Evolutionary conservation across 2,888 invertebrate species (phyloP).

Genomic region (Drosophila meridionalis): DNA sequence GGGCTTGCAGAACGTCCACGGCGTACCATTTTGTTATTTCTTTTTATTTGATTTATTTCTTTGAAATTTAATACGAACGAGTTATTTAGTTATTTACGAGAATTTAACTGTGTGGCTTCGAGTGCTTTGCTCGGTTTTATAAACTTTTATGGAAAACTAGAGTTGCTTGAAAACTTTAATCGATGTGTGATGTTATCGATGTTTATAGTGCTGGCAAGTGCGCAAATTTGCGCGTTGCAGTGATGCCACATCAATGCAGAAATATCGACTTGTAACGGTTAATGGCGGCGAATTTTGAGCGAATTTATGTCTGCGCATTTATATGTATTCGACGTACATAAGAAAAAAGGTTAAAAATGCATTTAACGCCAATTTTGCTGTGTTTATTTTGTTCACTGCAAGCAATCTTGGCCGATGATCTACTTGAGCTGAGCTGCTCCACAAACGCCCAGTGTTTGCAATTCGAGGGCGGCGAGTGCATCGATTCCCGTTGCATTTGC

Average conservation of each 20-base stretch:
- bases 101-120: constrained; percentile 45
- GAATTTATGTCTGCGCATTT: neutral
- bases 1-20: constrained; percentile 91
- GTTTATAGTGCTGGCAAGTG: constrained; percentile 5
- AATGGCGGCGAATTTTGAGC: constrained; percentile 29
- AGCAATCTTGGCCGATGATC: constrained; percentile 41
- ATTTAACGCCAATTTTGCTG: constrained; percentile 1
- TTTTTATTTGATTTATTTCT: constrained; percentile 25
- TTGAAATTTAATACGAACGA: constrained; percentile 19
- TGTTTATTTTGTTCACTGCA: constrained; percentile 1
- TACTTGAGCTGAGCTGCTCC: constrained; percentile 74
- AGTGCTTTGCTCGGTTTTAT: constrained; percentile 47
- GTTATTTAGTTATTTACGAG: constrained; percentile 43
- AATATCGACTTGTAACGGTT: constrained; percentile 45
- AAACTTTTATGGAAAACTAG: constrained; percentile 33
- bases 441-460: constrained; percentile 67
- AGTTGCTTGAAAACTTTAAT: constrained; percentile 1
- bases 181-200: constrained; percentile 23
- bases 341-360: constrained; percentile 35
- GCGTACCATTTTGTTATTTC: constrained; percentile 87
- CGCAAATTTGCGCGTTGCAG: neutral
- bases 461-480: constrained; percentile 64
- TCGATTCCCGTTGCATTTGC: constrained; percentile 68
- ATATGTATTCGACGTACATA: neutral
- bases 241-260: constrained; percentile 15